These are phyloP conservation scores for Pegea sp. DNA, from an alignment of 23 tunicate species.

Conservation along the genomic window DNA sequence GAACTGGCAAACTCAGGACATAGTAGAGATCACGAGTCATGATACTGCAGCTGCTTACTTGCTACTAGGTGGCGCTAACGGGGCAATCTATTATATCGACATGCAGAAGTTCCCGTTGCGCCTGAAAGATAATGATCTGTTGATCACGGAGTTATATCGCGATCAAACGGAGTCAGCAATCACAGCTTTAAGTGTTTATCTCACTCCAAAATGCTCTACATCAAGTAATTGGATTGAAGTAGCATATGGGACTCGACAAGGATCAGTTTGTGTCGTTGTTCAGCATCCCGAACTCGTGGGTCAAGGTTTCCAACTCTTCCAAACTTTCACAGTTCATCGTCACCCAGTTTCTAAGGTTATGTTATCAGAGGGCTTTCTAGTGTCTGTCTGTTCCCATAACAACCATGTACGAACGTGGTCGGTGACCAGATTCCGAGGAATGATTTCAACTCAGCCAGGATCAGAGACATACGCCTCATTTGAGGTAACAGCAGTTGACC, in stretches of 20 bases:
- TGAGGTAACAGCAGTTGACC: conserved; percentile 46
- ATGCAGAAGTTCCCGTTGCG: conserved; percentile 96
- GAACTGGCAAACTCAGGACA: conserved; percentile 91
- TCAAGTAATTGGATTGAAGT: conserved; percentile 87
- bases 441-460: conserved; percentile 97
- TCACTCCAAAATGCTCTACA: conserved; percentile 61
- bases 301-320: conserved; percentile 92
- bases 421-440: conserved; percentile 90
- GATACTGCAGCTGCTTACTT: conserved; percentile 81
- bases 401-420: conserved; percentile 96
- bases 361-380: conserved; percentile 68
- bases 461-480: conserved; percentile 82
- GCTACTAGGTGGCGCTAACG: conserved; percentile 70
- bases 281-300: conserved; percentile 96
- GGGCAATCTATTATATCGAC: conserved; percentile 73
- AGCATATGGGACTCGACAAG: conserved; percentile 82
- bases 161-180: conserved; percentile 67
- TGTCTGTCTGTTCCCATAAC: conserved; percentile 89
- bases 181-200: conserved; percentile 77
- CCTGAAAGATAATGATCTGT: conserved; percentile 71
- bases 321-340: conserved; percentile 85
- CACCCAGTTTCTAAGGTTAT: conserved; percentile 60
- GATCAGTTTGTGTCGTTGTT: conserved; percentile 80
- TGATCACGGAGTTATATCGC: conserved; percentile 73
- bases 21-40: conserved; percentile 56